Conservation (phyloP, 2,888 invertebrate genomes). For the Schizaphis graminum region DNA sequence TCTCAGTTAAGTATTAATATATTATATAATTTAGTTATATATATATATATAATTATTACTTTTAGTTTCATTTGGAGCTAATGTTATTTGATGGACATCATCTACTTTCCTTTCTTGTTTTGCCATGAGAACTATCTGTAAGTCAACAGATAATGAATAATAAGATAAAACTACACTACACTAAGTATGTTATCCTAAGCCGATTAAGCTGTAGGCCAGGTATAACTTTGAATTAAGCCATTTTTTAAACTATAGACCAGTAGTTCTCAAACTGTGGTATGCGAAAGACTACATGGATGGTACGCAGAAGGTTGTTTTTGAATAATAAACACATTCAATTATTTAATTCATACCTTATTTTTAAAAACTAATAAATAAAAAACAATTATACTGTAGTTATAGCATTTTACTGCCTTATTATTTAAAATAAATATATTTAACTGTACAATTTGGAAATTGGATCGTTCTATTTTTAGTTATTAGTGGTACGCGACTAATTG, state of each 20-base stretch:
- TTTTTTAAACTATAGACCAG: not conserved
- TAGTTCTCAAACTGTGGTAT: too few relatives aligned
- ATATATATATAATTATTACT: slow-evolving; percentile 71
- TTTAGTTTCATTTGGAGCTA: slow-evolving; percentile 74
- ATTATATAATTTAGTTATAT: not conserved
- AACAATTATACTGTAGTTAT: too few relatives aligned
- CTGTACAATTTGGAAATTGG: too few relatives aligned
- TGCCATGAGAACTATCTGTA: slow-evolving; percentile 76
- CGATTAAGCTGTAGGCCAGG: not conserved
- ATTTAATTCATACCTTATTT: too few relatives aligned
- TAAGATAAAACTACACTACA: not conserved
- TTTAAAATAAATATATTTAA: too few relatives aligned
- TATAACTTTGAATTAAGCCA: not conserved
- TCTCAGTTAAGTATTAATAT: not conserved
- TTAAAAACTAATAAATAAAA: too few relatives aligned
- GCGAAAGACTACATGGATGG: too few relatives aligned
- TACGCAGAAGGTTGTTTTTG: too few relatives aligned
- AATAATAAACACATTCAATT: too few relatives aligned
- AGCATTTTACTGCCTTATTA: too few relatives aligned
- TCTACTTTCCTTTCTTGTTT: slow-evolving; percentile 77
- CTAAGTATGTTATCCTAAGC: not conserved
- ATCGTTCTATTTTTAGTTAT: too few relatives aligned
- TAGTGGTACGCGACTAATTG: too few relatives aligned
- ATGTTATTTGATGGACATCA: slow-evolving; percentile 76
- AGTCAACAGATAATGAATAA: slow-evolving; percentile 50